A percentile compares a stretch with the other conserved stretches of the same genome.
Conservation (phyloP, 1,140 invertebrate species). For the Chlorops oryzae region DNA sequence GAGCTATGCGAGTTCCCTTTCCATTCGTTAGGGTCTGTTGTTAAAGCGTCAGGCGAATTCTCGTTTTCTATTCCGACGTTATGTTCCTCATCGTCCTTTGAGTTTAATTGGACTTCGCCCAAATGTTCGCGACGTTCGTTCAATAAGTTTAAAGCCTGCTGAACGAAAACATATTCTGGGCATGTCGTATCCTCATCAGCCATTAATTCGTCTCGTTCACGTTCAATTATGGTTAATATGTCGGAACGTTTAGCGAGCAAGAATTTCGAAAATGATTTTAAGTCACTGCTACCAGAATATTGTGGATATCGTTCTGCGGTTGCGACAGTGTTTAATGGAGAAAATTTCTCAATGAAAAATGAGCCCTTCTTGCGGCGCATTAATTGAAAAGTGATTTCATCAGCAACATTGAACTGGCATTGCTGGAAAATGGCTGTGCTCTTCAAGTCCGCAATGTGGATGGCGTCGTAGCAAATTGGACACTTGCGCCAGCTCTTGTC, state of each 20-base stretch:
- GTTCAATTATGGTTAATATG: conserved; percentile 61
- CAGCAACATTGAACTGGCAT: conserved; percentile 58
- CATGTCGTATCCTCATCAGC: conserved; percentile 61
- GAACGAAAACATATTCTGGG: conserved; percentile 78
- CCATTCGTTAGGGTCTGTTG: too few relatives aligned
- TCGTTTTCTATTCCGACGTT: conserved; percentile 24
- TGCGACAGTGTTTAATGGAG: not conserved
- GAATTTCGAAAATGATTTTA: conserved; percentile 66
- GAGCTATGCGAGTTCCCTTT: too few relatives aligned
- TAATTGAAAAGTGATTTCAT: conserved; percentile 71
- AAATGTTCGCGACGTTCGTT: conserved; percentile 34
- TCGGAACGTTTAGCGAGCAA: conserved; percentile 62
- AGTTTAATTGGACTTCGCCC: conserved; percentile 17
- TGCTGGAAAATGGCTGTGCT: conserved; percentile 49
- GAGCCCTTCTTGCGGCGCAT: conserved; percentile 81
- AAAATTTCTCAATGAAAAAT: conserved; percentile 61
- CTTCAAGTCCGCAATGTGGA: conserved; percentile 51
- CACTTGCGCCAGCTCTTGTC: conserved; percentile 72
- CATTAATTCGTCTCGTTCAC: conserved; percentile 66
- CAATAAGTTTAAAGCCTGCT: conserved; percentile 68
- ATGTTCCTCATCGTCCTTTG: conserved; percentile 13
- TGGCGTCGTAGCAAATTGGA: conserved; percentile 78
- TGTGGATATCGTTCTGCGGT: conserved; percentile 25
- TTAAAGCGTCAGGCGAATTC: too few relatives aligned
- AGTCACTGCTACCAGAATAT: conserved; percentile 44